phyloP scores from a whole-genome alignment of 2,113 vertebrate species.

The Laticauda laticaudata region DNA sequence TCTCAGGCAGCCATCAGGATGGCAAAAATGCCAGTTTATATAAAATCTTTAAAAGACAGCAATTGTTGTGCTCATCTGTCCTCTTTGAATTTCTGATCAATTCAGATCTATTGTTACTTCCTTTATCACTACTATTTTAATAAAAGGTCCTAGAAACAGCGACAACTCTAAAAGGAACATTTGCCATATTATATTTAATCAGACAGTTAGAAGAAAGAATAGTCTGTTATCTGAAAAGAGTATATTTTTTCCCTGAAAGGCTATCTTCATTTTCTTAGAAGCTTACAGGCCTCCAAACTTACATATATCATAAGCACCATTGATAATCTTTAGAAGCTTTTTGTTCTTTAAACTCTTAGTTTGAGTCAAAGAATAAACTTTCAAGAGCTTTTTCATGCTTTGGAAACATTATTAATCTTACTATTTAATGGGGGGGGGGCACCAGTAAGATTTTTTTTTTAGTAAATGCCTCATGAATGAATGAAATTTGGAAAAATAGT shows the following conservation, averaged over 20 bases:
- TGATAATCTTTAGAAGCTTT: background rate
- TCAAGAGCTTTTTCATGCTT: background rate
- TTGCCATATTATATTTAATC: background rate
- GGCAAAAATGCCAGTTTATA: background rate
- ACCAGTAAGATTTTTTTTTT: background rate
- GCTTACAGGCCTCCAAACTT: background rate
- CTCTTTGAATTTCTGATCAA: background rate
- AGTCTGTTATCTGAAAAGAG: background rate
- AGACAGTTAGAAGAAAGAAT: background rate
- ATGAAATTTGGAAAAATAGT: background rate
- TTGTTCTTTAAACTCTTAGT: background rate
- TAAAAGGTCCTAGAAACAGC: background rate
- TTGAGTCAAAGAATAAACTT: background rate
- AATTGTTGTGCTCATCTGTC: background rate
- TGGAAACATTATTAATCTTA: background rate
- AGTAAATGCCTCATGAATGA: background rate
- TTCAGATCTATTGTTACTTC: background rate
- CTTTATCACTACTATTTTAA: slow-evolving; percentile 6
- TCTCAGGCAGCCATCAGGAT: background rate
- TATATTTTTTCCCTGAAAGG: background rate
- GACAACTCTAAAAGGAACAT: background rate
- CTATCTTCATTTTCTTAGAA: background rate
- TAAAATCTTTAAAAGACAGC: background rate
- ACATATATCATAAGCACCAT: background rate
- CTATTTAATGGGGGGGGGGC: background rate